Percentiles rank a stretch among this genome's conserved stretches.
phyloP scores from a whole-genome alignment of 2,113 vertebrate genomes.

The Microcebus griseorufus region DNA sequence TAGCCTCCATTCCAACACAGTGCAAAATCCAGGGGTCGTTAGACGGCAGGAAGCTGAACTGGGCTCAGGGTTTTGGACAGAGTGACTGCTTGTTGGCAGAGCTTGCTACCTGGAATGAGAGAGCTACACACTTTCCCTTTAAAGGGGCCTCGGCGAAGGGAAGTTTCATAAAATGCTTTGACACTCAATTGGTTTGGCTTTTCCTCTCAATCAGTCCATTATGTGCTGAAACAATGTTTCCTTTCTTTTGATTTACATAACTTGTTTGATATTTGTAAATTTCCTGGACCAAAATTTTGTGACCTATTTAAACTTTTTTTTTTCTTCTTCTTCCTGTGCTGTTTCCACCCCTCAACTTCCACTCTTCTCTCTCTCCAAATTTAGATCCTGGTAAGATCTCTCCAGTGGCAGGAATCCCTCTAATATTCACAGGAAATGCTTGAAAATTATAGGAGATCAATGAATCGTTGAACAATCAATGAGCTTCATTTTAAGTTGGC shows the following conservation, averaged over 20 bases:
- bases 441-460: neutral
- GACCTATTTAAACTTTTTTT: conserved; percentile 38
- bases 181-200: conserved; percentile 33
- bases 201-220: conserved; percentile 49
- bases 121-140: conserved; percentile 1
- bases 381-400: neutral
- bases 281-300: conserved; percentile 52
- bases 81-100: conserved; percentile 48
- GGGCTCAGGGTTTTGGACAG: neutral
- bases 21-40: conserved; percentile 41
- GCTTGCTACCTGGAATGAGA: conserved; percentile 42
- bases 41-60: conserved; percentile 31
- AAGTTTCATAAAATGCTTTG: conserved; percentile 62
- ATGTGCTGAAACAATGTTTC: conserved; percentile 60
- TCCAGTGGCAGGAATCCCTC: neutral
- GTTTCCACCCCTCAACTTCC: neutral
- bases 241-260: conserved; percentile 70
- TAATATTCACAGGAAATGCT: neutral
- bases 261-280: conserved; percentile 65
- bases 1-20: conserved; percentile 31
- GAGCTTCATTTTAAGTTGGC: neutral
- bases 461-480: neutral
- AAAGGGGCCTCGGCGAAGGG: conserved; percentile 19
- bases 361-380: neutral
- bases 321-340: neutral